Conservation (phyloP, 1,140 invertebrate genomes). For the Araneus ventricosus region DNA sequence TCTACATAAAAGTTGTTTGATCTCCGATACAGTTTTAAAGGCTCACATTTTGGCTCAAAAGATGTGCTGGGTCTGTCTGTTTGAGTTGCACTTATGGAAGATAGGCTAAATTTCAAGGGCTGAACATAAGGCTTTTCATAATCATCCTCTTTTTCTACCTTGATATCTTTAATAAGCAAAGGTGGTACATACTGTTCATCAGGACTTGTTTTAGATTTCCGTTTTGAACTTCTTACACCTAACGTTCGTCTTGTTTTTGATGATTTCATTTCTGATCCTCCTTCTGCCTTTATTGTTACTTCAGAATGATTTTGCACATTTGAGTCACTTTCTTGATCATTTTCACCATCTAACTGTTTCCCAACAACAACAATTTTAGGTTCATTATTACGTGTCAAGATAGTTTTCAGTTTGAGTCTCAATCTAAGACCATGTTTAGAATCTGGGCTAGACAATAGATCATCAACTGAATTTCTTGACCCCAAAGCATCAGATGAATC, state of each 20-base stretch:
- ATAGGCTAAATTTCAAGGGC: neutral
- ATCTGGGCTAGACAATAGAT: neutral
- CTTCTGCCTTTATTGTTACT: neutral
- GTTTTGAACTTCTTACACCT: neutral
- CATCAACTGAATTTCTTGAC: neutral
- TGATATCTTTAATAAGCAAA: neutral
- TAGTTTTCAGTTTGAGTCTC: constrained; percentile 37
- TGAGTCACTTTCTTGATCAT: neutral
- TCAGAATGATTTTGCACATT: neutral
- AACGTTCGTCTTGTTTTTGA: neutral
- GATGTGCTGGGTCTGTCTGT: neutral
- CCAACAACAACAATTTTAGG: constrained; percentile 40
- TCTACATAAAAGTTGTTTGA: neutral
- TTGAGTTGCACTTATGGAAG: neutral
- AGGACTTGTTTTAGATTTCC: neutral
- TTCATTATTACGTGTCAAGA: constrained; percentile 56
- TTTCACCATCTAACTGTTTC: constrained; percentile 32
- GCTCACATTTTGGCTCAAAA: neutral
- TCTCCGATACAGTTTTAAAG: neutral
- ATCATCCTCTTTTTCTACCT: constrained; percentile 24
- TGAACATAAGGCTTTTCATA: constrained; percentile 3
- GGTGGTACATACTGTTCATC: neutral
- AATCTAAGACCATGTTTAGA: constrained; percentile 24
- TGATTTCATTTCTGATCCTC: neutral
- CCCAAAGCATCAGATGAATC: neutral